Evolutionary conservation across 2,113 vertebrate species (phyloP).

Genomic region (Sylvietta virens): DNA sequence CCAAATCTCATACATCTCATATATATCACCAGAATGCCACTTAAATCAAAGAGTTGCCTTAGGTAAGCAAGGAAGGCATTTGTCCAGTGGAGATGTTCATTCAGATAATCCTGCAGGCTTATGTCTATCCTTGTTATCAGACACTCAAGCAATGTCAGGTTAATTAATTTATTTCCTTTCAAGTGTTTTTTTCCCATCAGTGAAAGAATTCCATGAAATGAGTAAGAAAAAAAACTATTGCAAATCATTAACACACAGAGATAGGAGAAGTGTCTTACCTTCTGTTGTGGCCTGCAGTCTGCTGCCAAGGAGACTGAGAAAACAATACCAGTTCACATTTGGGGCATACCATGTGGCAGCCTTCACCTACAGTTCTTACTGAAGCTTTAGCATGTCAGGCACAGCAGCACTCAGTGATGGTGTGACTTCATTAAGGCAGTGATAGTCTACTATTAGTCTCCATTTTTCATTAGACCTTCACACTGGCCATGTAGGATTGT

Average conservation of each 20-base stretch:
- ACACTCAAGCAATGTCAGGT: background rate
- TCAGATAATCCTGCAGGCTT: background rate
- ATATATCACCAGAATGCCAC: conserved; percentile 2
- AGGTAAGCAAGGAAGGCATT: background rate
- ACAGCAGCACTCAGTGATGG: background rate
- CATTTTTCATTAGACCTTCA: background rate
- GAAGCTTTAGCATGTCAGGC: background rate
- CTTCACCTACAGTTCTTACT: too few relatives aligned
- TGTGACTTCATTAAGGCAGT: background rate
- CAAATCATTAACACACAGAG: background rate
- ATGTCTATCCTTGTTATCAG: background rate
- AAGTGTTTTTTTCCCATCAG: background rate
- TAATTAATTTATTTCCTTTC: conserved; percentile 13
- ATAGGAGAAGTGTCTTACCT: background rate
- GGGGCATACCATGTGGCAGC: background rate
- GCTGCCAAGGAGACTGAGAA: background rate
- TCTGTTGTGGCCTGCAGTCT: background rate
- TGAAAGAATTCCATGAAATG: background rate
- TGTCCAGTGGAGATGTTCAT: background rate
- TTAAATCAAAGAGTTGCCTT: conserved; percentile 15
- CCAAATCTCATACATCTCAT: conserved; percentile 24
- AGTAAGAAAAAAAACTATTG: background rate
- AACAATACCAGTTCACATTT: background rate
- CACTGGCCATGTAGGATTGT: background rate
- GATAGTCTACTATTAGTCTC: background rate